Base-by-base conservation (phyloP, 2,888 invertebrate species). In the Parnassius orleans region DNA sequence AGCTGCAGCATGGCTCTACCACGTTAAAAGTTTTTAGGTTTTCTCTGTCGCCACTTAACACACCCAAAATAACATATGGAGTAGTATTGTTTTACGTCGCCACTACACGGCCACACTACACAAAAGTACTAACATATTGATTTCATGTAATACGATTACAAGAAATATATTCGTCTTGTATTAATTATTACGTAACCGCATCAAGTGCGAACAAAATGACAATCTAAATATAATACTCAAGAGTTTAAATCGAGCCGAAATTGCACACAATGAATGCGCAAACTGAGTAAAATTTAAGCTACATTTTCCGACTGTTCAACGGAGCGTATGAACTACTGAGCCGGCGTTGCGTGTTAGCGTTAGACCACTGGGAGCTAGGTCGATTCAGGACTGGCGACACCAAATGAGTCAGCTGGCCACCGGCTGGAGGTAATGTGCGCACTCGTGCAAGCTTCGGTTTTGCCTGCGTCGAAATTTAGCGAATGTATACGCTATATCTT, bases 291-390 rank as follows among this genome's bases (percentile, higher is more conserved):
- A 80, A 79, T 81, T 80, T 78, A 68, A 80, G 72, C 73, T 76
- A 77, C 78, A 79, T 78, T 78, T 81, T 80, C 72, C 72, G 79
- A 86, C 84, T 86, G 84, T 74, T 74, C 82, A 86, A 56, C 73
- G 79, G 76, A 83, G 83, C 78, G 83, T 78, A 79, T 72, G 76
- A 86, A 81, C 85, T 87, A 86, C 74, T 83, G 84, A 84, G 82
- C 80, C 80, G 82, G 73, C 80, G 84, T 80, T 85, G 86, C 85
- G 85, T 85, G 87, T 83, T 84, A 80, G 80, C 78, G 80, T 78
- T 81, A 77, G 79, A 79, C 79, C 78, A 79, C 75, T 81, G 79
- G 78, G 79, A 79, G 79, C 78, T 79, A 61, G 67, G 67, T 78
- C 75, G 76, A 77, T 76, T 78, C 75, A 78, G 80, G 81, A 81